These are phyloP conservation scores for Chauna torquata DNA, from an alignment of 2,113 vertebrate species.

Conservation along the genomic window DNA sequence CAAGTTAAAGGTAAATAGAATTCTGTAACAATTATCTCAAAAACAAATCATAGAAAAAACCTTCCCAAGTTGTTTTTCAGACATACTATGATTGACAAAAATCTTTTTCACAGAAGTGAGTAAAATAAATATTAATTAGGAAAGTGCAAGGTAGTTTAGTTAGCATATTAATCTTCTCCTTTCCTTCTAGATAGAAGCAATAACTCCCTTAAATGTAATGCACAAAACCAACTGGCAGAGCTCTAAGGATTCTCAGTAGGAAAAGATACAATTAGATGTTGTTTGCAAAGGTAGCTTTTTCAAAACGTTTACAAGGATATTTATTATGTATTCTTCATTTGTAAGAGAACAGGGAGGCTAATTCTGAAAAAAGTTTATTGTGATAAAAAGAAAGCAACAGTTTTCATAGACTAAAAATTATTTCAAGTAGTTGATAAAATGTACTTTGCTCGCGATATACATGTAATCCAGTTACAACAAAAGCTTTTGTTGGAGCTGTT, in stretches of 20 bases:
- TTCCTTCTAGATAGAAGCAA: not conserved
- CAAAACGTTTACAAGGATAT: not conserved
- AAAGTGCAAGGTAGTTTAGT: not conserved
- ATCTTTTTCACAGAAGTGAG: not conserved
- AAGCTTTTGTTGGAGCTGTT: not conserved
- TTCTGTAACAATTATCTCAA: not conserved
- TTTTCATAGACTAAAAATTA: not conserved
- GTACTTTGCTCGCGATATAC: not conserved
- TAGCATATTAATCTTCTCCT: not conserved
- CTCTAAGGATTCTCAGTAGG: not conserved
- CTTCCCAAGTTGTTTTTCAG: not conserved
- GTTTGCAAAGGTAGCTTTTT: not conserved
- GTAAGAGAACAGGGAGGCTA: not conserved
- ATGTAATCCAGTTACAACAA: not conserved
- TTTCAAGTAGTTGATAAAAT: not conserved
- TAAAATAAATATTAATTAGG: not conserved
- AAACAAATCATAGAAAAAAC: not conserved
- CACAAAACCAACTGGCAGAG: not conserved
- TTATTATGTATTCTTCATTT: not conserved
- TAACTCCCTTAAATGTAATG: not conserved
- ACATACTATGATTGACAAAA: not conserved
- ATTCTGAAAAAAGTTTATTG: not conserved
- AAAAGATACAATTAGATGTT: not conserved
- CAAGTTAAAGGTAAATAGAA: not conserved
- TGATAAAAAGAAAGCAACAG: not conserved